phyloP scores from a whole-genome alignment of 2,797 vertebrate genomes.

The Cossypha dichroa region DNA sequence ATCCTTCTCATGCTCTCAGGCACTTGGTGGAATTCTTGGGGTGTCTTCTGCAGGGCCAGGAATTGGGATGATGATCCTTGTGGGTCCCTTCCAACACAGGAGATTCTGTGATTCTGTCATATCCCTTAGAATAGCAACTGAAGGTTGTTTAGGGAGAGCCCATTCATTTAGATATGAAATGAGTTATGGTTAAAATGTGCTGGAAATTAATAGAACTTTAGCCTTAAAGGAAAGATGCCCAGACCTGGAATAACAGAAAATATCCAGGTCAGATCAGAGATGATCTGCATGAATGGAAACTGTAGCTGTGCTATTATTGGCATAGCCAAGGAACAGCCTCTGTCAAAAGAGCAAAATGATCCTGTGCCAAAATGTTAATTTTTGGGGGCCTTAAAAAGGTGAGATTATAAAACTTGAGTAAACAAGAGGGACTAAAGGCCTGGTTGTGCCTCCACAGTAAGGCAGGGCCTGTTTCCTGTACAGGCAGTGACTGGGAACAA shows the following conservation, averaged over 20 bases:
- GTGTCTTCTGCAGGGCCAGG: not conserved
- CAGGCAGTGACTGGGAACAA: not conserved
- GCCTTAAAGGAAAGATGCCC: not conserved
- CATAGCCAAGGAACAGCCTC: not conserved
- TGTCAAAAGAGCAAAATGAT: not conserved
- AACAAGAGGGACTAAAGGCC: not conserved
- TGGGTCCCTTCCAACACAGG: not conserved
- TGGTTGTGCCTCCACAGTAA: not conserved
- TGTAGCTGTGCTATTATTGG: not conserved
- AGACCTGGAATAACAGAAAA: slow-evolving; percentile 2
- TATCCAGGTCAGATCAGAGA: not conserved
- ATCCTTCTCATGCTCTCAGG: not conserved
- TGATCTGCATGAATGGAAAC: slow-evolving; percentile 22
- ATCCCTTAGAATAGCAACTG: not conserved
- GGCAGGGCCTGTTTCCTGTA: not conserved
- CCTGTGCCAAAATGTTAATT: not conserved
- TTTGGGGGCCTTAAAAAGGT: not conserved
- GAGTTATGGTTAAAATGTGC: not conserved
- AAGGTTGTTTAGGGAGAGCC: not conserved
- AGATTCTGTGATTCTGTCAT: too few species aligned
- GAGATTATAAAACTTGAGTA: not conserved
- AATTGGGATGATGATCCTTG: not conserved
- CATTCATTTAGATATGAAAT: not conserved
- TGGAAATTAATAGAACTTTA: not conserved
- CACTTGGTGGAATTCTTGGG: not conserved